phyloP scores from a whole-genome alignment of 2,113 vertebrate species.

The Salvator merianae region DNA sequence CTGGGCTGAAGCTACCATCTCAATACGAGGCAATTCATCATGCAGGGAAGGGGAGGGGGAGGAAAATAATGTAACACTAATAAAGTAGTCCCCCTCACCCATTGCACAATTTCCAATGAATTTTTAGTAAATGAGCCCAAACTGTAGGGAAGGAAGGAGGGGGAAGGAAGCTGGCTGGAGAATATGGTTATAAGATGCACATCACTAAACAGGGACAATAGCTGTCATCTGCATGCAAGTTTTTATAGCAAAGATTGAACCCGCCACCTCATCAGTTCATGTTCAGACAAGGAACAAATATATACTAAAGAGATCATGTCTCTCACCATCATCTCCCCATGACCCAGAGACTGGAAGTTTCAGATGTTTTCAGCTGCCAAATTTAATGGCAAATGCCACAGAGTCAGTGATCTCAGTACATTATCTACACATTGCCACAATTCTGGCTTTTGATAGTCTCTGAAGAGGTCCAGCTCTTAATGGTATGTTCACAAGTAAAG shows the following conservation, averaged over 20 bases:
- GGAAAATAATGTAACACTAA: constrained; percentile 82
- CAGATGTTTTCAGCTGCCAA: background rate
- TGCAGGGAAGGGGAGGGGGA: constrained; percentile 59
- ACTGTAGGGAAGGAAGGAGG: constrained; percentile 49
- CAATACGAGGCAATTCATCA: constrained; percentile 83
- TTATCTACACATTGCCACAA: background rate
- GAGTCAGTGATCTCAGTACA: background rate
- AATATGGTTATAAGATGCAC: constrained; percentile 61
- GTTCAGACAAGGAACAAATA: background rate
- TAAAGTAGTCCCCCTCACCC: constrained; percentile 73
- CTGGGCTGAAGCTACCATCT: constrained; percentile 79
- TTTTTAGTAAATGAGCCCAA: constrained; percentile 76
- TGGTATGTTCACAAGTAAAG: background rate
- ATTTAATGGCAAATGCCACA: background rate
- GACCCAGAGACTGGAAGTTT: background rate
- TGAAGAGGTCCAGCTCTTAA: background rate
- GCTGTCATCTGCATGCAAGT: constrained; percentile 50
- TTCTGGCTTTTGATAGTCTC: no score
- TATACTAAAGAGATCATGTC: background rate
- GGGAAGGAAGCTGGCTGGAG: constrained; percentile 51
- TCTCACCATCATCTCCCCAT: background rate
- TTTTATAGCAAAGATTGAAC: constrained; percentile 31
- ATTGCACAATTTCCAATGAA: constrained; percentile 67
- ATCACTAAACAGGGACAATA: constrained; percentile 68
- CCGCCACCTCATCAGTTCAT: background rate